A percentile compares a stretch with the other conserved stretches of the same genome.
Conservation (phyloP, 2,113 vertebrate species). For the Podarcis raffonei region DNA sequence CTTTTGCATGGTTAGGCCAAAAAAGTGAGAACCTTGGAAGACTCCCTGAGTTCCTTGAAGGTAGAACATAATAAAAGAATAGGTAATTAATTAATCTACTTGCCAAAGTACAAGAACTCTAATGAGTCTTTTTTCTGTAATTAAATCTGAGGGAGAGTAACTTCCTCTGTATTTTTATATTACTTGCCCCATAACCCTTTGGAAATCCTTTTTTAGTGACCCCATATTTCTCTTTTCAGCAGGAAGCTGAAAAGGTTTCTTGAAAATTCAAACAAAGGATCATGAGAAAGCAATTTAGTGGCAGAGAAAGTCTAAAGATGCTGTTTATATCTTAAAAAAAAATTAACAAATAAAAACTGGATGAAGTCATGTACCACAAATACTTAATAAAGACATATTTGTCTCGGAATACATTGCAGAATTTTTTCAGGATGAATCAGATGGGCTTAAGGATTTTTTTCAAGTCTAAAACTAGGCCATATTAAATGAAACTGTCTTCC, state of each 20-base stretch:
- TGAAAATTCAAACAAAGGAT: background rate
- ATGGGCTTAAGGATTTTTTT: background rate
- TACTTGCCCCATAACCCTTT: conserved; percentile 38
- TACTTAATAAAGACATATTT: conserved; percentile 31
- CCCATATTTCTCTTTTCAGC: conserved; percentile 40
- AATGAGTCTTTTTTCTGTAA: conserved; percentile 18
- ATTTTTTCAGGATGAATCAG: conserved; percentile 23
- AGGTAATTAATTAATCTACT: background rate
- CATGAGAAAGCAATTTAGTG: conserved; percentile 43
- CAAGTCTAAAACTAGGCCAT: background rate
- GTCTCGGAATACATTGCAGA: background rate
- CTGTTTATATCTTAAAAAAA: conserved; percentile 39
- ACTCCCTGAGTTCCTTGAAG: background rate
- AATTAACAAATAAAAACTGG: conserved; percentile 37
- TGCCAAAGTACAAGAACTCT: background rate
- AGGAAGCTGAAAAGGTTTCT: conserved; percentile 51
- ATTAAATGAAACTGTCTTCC: conserved; percentile 16
- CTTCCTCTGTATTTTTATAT: conserved; percentile 47
- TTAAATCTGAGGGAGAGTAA: conserved; percentile 46
- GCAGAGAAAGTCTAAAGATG: conserved; percentile 50
- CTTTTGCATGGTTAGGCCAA: too few species aligned
- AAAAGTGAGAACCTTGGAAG: background rate
- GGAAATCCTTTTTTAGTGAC: conserved; percentile 35
- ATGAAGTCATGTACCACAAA: conserved; percentile 22
- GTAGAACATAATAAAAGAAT: background rate